phyloP scores from a whole-genome alignment of 2,113 vertebrate species.

The Microtus oregoni region DNA sequence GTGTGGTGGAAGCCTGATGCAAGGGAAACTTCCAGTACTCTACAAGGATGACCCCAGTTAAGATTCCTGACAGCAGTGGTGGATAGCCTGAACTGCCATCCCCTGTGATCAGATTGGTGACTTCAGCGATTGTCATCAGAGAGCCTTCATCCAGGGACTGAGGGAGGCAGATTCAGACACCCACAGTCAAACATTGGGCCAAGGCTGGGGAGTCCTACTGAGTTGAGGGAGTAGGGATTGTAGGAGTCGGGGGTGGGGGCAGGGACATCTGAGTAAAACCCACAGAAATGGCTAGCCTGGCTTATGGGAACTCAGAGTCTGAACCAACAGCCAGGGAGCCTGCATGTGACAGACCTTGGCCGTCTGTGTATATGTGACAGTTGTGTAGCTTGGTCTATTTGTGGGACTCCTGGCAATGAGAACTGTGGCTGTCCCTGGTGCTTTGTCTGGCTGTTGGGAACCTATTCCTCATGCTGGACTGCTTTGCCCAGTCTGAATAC shows the following conservation, averaged over 20 bases:
- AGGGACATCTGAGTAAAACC: background rate
- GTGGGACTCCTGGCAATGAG: background rate
- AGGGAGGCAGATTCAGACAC: background rate
- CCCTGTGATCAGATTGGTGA: background rate
- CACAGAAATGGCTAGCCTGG: background rate
- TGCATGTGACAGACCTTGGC: no score
- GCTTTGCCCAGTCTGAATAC: background rate
- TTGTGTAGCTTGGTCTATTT: background rate
- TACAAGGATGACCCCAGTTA: background rate
- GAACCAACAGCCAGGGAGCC: background rate
- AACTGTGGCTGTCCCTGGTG: background rate
- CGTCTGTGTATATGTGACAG: background rate
- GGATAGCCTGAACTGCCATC: background rate
- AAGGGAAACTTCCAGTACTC: background rate
- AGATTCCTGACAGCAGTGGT: background rate
- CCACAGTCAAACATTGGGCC: background rate
- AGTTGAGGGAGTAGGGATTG: background rate
- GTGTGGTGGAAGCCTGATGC: background rate
- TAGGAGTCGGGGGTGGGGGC: background rate
- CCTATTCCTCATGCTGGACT: background rate
- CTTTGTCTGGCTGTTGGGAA: background rate
- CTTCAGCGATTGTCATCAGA: background rate
- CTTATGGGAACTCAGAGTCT: background rate
- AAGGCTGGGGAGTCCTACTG: background rate
- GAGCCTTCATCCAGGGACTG: background rate